Conservation (phyloP, 2,888 invertebrate genomes). For the Aleiodes testaceus region DNA sequence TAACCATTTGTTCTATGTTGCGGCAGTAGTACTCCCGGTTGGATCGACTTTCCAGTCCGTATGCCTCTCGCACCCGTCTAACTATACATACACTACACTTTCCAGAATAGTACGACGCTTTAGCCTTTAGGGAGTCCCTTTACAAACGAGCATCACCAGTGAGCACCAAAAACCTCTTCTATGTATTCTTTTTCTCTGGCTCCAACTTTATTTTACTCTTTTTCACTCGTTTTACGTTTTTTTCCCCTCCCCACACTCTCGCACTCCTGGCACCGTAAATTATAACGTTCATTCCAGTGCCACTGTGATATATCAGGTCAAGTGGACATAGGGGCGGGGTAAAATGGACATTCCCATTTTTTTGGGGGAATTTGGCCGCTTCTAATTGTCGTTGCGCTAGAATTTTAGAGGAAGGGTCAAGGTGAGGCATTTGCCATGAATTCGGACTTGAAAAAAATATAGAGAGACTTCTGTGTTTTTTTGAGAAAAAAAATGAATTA, state of each 20-base stretch:
- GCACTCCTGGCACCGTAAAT: not conserved
- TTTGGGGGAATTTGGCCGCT: too few relatives aligned
- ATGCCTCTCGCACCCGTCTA: not conserved
- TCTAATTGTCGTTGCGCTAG: too few relatives aligned
- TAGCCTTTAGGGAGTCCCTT: conserved; percentile 30
- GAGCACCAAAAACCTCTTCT: conserved; percentile 31
- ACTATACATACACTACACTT: conserved; percentile 13
- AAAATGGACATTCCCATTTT: too few relatives aligned
- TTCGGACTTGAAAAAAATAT: too few relatives aligned
- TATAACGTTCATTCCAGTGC: not conserved
- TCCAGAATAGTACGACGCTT: conserved; percentile 24
- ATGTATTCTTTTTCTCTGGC: conserved; percentile 4
- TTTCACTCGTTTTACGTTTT: too few relatives aligned
- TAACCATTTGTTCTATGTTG: conserved; percentile 29
- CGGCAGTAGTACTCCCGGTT: conserved; percentile 30
- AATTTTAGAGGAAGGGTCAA: not conserved
- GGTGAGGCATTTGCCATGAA: not conserved
- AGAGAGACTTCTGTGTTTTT: too few relatives aligned
- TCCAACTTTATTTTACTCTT: not conserved
- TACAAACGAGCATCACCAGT: conserved; percentile 16
- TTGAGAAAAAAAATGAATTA: too few relatives aligned
- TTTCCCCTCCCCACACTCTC: too few relatives aligned
- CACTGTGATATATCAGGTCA: too few relatives aligned
- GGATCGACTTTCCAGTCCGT: conserved; percentile 31
- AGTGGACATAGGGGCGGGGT: too few relatives aligned